Conservation (phyloP, 2,113 vertebrate species). For the Peucedramus taeniatus region DNA sequence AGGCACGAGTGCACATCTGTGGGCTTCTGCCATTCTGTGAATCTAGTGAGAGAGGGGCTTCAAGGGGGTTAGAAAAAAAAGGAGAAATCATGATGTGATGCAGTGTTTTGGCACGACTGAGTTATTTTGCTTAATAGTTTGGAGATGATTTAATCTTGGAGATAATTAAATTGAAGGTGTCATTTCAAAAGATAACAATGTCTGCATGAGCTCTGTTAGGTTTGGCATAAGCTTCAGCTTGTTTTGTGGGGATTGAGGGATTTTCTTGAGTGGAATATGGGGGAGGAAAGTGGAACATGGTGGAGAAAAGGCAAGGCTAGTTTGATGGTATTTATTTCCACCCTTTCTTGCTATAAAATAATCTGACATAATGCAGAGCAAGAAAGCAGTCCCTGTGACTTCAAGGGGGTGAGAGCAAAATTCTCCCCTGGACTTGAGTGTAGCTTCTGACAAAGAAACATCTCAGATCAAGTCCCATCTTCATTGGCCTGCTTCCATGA, state of each 20-base stretch:
- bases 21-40: background rate
- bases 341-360: constrained; percentile 19
- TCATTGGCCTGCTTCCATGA: background rate
- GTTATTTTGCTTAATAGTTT: constrained; percentile 49
- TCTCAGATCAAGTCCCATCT: background rate
- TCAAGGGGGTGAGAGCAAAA: background rate
- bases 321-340: constrained; percentile 12
- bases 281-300: background rate
- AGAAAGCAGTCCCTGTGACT: background rate
- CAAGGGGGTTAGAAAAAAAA: background rate
- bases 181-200: constrained; percentile 51
- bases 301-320: background rate
- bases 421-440: background rate
- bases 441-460: background rate
- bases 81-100: background rate
- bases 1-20: background rate
- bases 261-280: background rate
- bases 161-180: constrained; percentile 66
- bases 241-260: constrained; percentile 21
- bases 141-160: constrained; percentile 59
- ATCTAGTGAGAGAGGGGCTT: background rate
- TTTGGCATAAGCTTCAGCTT: constrained; percentile 16
- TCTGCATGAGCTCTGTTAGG: constrained; percentile 14
- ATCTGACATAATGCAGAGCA: constrained; percentile 28
- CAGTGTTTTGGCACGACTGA: constrained; percentile 30